A percentile compares a stretch with the other conserved stretches of the same genome.
Evolutionary conservation across 2,888 invertebrate species (phyloP).

Genomic region (Diplazon laetatorius): DNA sequence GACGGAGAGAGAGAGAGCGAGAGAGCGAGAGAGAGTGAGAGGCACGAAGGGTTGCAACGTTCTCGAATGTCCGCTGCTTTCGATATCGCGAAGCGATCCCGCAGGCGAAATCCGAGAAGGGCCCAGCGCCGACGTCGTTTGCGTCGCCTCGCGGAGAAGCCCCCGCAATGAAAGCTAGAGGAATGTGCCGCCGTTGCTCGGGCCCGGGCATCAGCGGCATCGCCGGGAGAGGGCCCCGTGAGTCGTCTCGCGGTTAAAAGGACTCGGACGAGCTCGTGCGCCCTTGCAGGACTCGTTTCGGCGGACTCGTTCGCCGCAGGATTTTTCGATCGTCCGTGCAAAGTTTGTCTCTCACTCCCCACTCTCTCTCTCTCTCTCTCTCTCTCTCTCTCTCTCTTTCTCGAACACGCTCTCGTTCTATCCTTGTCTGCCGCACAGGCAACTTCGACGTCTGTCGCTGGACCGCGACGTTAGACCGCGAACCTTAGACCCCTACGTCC

Average conservation of each 20-base stretch:
- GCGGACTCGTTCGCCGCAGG: conserved; percentile 58
- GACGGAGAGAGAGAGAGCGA: not conserved
- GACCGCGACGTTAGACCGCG: not conserved
- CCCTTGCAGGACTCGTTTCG: conserved; percentile 70
- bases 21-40: not conserved
- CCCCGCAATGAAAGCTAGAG: conserved; percentile 74
- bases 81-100: conserved; percentile 57
- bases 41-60: conserved; percentile 10
- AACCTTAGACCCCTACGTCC: not conserved
- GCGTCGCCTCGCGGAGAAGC: conserved; percentile 67
- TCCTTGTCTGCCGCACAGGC: not conserved
- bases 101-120: conserved; percentile 63
- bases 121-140: conserved; percentile 21
- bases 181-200: conserved; percentile 68
- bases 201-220: not conserved
- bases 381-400: no score
- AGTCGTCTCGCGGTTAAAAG: conserved; percentile 23
- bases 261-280: conserved; percentile 37
- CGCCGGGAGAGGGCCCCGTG: not conserved
- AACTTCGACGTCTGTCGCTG: not conserved
- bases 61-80: conserved; percentile 41
- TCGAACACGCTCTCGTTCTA: no score
- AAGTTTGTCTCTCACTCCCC: no score
- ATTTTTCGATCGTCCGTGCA: conserved; percentile 51
- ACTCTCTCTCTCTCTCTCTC: no score